A percentile compares a stretch with the other conserved stretches of the same genome.
Conservation (phyloP, 2,888 invertebrate genomes). For the Epirrhoe tristata region DNA sequence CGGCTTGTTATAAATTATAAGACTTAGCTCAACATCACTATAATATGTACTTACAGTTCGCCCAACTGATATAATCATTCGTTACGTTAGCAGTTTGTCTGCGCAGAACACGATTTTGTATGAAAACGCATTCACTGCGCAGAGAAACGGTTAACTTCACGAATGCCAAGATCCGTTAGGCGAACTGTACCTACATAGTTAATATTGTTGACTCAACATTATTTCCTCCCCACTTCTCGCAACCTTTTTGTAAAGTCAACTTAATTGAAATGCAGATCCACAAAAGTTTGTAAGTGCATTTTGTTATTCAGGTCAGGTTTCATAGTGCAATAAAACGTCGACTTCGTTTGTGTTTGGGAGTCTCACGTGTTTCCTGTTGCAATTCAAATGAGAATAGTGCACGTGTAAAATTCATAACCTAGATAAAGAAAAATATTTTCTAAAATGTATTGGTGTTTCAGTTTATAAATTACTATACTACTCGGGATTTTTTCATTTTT, state of each 20-base stretch:
- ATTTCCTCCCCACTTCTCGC: neutral
- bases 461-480: neutral
- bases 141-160: too few species aligned
- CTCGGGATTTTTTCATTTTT: too few species aligned
- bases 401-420: constrained; percentile 21
- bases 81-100: too few species aligned
- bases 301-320: constrained; percentile 38
- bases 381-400: constrained; percentile 40
- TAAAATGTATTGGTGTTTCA: neutral
- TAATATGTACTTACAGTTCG: too few species aligned
- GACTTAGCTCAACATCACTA: too few species aligned
- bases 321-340: constrained; percentile 37
- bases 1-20: too few species aligned
- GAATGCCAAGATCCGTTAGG: too few species aligned
- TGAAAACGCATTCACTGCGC: too few species aligned
- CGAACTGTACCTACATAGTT: neutral
- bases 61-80: too few species aligned
- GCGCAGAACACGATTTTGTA: too few species aligned
- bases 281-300: constrained; percentile 24
- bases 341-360: constrained; percentile 38
- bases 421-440: neutral
- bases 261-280: constrained; percentile 29
- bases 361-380: constrained; percentile 44
- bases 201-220: neutral
- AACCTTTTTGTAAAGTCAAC: constrained; percentile 14